Percentiles rank a stretch among this genome's conserved stretches.
Conservation (phyloP, 2,797 vertebrate genomes). For the Dermochelys coriacea region DNA sequence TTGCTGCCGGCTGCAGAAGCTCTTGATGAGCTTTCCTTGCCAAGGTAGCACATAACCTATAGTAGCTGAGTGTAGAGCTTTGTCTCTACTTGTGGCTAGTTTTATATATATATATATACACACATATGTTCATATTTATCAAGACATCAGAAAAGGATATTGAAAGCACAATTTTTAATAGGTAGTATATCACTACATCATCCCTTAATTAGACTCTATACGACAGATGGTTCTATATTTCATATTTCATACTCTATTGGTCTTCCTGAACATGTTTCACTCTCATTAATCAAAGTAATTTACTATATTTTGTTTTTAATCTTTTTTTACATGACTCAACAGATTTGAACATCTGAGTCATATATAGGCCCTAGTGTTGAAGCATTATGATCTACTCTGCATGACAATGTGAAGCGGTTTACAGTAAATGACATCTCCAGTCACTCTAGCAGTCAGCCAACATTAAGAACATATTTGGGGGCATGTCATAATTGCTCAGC, state of each 20-base stretch:
- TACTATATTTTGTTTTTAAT: conserved; percentile 49
- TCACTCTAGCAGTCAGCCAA: conserved; percentile 67
- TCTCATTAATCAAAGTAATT: conserved; percentile 71
- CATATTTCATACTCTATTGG: conserved; percentile 58
- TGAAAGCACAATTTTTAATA: conserved; percentile 28
- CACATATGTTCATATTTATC: neutral
- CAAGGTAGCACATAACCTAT: neutral
- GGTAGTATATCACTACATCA: neutral
- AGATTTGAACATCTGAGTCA: conserved; percentile 60
- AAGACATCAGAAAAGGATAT: neutral
- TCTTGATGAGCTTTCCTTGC: neutral
- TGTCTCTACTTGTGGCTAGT: neutral
- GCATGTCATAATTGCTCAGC: conserved; percentile 54
- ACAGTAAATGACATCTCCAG: conserved; percentile 67
- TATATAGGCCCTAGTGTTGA: conserved; percentile 32
- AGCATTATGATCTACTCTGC: conserved; percentile 58
- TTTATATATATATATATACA: neutral
- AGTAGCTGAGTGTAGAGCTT: neutral
- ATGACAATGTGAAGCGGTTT: conserved; percentile 69
- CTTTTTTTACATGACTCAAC: conserved; percentile 60
- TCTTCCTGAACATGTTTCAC: conserved; percentile 59
- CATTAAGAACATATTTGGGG: conserved; percentile 43
- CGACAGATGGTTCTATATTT: conserved; percentile 65
- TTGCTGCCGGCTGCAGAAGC: neutral
- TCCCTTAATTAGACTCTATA: conserved; percentile 42